These are phyloP conservation scores for Halesus radiatus DNA, from an alignment of 1,140 invertebrate genomes.

Conservation along the genomic window DNA sequence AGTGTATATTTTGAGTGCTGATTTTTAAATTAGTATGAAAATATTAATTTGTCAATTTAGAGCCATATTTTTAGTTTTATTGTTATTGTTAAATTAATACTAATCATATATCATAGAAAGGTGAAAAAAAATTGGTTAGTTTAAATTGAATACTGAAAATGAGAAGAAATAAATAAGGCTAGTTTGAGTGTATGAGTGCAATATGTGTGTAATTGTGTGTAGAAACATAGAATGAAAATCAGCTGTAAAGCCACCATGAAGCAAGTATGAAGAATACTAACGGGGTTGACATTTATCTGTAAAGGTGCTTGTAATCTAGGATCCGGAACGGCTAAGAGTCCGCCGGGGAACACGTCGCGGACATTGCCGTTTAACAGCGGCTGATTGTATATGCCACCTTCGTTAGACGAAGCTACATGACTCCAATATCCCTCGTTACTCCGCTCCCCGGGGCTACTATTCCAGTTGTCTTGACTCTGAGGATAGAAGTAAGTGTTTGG, in stretches of 20 bases:
- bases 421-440: conserved; percentile 50
- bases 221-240: conserved; percentile 2
- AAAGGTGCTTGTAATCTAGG: conserved; percentile 69
- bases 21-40: no score
- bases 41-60: no score
- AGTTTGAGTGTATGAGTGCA: neutral
- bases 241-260: neutral
- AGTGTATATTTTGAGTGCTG: no score
- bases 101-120: no score
- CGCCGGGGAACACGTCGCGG: conserved; percentile 33
- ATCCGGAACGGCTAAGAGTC: conserved; percentile 61
- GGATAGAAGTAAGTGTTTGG: conserved; percentile 55
- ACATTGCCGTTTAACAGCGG: conserved; percentile 50
- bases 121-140: no score
- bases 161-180: no score
- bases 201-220: neutral
- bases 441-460: conserved; percentile 46
- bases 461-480: conserved; percentile 57
- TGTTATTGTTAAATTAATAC: no score
- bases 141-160: no score
- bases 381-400: conserved; percentile 41
- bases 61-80: no score
- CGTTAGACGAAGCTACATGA: conserved; percentile 43
- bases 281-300: conserved; percentile 77
- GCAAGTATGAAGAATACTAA: conserved; percentile 65